Base-by-base conservation (phyloP, 2,113 vertebrate genomes). In the Chlorocebus sabaeus region DNA sequence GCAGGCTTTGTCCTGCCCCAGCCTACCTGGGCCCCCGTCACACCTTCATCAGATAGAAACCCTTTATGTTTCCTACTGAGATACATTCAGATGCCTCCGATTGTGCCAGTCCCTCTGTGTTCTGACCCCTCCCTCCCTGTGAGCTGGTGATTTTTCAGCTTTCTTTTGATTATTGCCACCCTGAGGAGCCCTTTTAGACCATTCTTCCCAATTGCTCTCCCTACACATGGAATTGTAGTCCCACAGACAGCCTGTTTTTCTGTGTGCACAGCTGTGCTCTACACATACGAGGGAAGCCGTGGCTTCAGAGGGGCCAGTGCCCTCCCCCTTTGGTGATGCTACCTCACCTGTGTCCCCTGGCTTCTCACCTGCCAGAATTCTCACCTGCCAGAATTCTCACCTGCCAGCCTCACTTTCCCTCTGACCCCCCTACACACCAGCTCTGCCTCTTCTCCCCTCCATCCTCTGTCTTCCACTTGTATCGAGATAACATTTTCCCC, bases 361-460 rank as follows among this genome's bases (percentile, higher is more conserved):
- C 48, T 72, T n/a, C 35, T 40, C 5, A 5, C 9, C 23, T 2
- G 3, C 25, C 52, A 8, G 45, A 10, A 67, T 30, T 35, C 12
- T 67, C 20, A 23, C 22, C 20, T n/a, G 3, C 52, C 52, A 20
- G 52, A 9, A 67, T 30, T 35, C 12, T 67, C 20, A 23, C 22
- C 20, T n/a, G 3, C 52, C 52, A 55, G 52, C 10, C 61, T 35
- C n/a, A 3, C 25, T 35, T 48, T 61, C 25, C 22, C 13, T 72
- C 22, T 68, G 40, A n/a, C 17, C 11, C 43, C 25, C 22, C 23
- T 8, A 57, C 16, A 80, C 8, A 38, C 72, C 38, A 13, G 11
- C 16, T 16, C 0, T 61, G 27, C 5, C 0, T 23, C 27, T 2
- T 68, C 55, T 67, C 38, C 13, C 40, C 64, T 48, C 48, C 59